phyloP scores from a whole-genome alignment of 1,140 invertebrate species.

The Marisa cornuarietis region DNA sequence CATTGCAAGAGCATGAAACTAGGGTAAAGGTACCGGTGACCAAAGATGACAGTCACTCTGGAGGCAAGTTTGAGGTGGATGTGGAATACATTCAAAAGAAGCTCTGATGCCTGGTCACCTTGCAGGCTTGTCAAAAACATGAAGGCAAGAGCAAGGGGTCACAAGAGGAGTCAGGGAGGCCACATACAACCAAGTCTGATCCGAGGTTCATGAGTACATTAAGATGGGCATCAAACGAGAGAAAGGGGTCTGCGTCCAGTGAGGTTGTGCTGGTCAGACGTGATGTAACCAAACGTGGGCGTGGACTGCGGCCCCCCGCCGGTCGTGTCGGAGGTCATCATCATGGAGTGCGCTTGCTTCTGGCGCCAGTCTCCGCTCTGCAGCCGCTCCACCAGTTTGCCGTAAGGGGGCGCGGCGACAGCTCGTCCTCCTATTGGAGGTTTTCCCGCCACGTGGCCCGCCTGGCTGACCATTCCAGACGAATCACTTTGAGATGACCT shows the following conservation, averaged over 20 bases:
- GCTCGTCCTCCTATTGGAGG: conserved; percentile 1
- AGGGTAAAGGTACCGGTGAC: too few species aligned
- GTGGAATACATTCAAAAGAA: too few species aligned
- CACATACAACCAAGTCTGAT: too few species aligned
- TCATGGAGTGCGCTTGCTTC: conserved; percentile 11
- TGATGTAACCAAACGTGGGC: conserved; percentile 15
- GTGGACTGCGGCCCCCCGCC: not conserved
- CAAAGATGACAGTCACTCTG: too few species aligned
- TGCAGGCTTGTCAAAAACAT: too few species aligned
- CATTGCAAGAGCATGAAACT: too few species aligned
- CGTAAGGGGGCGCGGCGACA: conserved; percentile 12
- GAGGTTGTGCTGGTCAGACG: not conserved
- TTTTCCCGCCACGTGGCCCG: conserved; percentile 15
- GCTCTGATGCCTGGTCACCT: too few species aligned
- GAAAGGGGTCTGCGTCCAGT: conserved; percentile 14
- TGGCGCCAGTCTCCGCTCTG: conserved; percentile 18
- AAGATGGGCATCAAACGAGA: not conserved
- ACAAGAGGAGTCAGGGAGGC: too few species aligned
- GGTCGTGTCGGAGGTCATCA: not conserved
- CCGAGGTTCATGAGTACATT: too few species aligned
- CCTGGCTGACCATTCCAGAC: not conserved
- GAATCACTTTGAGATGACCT: conserved; percentile 13
- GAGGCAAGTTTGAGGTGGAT: too few species aligned
- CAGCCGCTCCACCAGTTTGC: conserved; percentile 22
- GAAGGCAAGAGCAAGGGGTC: too few species aligned